Conservation (phyloP, 2,888 invertebrate genomes). For the Stenoptilia bipunctidactyla region DNA sequence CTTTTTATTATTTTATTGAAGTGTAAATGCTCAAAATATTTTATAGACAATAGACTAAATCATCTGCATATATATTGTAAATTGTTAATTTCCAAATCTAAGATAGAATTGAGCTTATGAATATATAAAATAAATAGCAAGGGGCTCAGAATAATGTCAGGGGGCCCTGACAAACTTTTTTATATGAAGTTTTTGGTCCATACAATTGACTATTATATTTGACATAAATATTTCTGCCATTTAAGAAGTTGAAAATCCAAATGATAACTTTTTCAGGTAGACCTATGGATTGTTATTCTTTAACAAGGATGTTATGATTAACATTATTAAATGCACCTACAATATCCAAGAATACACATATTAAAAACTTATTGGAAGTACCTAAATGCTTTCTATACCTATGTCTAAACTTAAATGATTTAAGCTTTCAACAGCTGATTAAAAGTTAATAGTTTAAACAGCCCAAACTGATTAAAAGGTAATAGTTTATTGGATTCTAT, state of each 20-base stretch:
- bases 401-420: conserved; percentile 3
- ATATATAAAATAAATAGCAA: conserved; percentile 12
- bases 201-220: conserved; percentile 8
- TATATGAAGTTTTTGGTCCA: conserved; percentile 9
- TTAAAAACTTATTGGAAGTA: not conserved
- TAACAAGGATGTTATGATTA: conserved; percentile 3
- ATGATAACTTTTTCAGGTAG: conserved; percentile 8
- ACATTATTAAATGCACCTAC: conserved; percentile 10
- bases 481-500: conserved; percentile 10
- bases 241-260: conserved; percentile 10
- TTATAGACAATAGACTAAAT: conserved; percentile 4
- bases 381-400: not conserved
- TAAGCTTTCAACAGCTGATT: conserved; percentile 9
- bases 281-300: conserved; percentile 4
- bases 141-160: conserved; percentile 9
- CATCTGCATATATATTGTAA: conserved; percentile 12
- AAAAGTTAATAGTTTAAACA: conserved; percentile 5
- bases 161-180: conserved; percentile 13
- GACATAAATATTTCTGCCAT: conserved; percentile 11
- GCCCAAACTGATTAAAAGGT: conserved; percentile 14
- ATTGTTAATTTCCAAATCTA: conserved; percentile 10
- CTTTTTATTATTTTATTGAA: conserved; percentile 3
- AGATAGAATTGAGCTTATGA: conserved; percentile 8
- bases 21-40: conserved; percentile 5
- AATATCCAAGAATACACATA: conserved; percentile 9